Evolutionary conservation across 2,888 invertebrate species (phyloP), one percentile per base, ranked within the genome.

Genomic region (Lomographa bimaculata): DNA sequence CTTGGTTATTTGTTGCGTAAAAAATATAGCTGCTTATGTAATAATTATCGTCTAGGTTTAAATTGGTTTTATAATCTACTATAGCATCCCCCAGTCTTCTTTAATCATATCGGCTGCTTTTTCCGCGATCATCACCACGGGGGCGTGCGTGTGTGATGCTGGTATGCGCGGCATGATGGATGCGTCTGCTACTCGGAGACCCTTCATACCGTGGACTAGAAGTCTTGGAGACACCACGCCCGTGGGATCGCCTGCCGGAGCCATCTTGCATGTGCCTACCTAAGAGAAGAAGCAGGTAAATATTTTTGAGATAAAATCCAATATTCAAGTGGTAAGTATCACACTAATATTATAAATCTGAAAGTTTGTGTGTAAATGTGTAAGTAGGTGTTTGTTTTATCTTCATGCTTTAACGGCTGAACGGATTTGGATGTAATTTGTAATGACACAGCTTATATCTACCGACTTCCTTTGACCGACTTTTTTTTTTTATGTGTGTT

Each of bases 261-360:
- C 94, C 95, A 95, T 95, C 77, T 93, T 94, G 52, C 93, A 93
- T 0, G 94, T 94, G 7, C 93, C 93, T 7, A 91, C 90, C 75
- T 93, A 87, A 2, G 50, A 57, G 47, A 33, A 19, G 5, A 32
- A 23, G 23, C 14, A 16, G n/a, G n/a, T n/a, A n/a, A n/a, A n/a
- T n/a, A n/a, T n/a, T n/a, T n/a, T n/a, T 10, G 8, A 9, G 1
- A 5, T 1, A 32, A 39, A 19, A 7, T 19, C 2, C 10, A 30
- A 9, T 26, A 24, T 2, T 16, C 2, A 11, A 41, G 52, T 54
- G 14, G 14, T 14, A 14, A 4, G 14, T 14, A 14, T 2, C 4
- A 14, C n/a, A 14, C 14, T 3, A 14, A 14, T 14, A 14, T 14
- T 3, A 14, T 14, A 4, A 14, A 14, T n/a, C n/a, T n/a, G n/a